Evolutionary conservation across 2,113 vertebrate genomes (phyloP), one percentile per base, ranked within the genome.

Genomic region (Stigmatopora nigra): DNA sequence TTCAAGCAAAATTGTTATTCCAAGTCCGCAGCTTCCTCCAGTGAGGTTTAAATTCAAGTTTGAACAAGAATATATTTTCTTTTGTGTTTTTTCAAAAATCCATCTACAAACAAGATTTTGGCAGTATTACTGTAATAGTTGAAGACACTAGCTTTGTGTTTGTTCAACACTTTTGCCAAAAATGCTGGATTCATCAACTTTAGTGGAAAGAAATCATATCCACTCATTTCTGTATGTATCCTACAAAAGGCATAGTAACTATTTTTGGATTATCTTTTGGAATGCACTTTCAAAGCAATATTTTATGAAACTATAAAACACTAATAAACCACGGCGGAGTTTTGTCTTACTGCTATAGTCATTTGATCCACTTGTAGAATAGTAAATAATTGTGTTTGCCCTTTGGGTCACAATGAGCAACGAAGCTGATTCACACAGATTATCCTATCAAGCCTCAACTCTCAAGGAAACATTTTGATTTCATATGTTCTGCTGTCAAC

Each of bases 1-100:
- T 89, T 90, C 87, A 83, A 85, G 82, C 79, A 82, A 76, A n/a
- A 22, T 56, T 17, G 63, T 63, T 20, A 68, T 68, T 46, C 4
- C 45, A 47, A 66, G 31, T 79, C 63, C 55, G 62, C 13, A 3
- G 7, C 41, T 19, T 79, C 64, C 59, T 66, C n/a, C 13, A 13
- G 17, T 12, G n/a, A 58, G 59, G 60, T 14, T 41, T 19, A 52
- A 56, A 56, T 78, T 86, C 77, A 80, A 82, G 74, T 84, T 79
- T 78, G 60, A 72, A 63, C 63, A 49, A 48, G 58, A 70, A 63
- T 63, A 38, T 52, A 4, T 25, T 55, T 55, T 66, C 45, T 51
- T 58, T 64, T 59, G 64, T 73, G 67, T 76, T 63, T 64, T 70
- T 76, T 25, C 22, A 65, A 51, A 60, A 20, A 31, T 76, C 61